Evolutionary conservation across 2,888 invertebrate genomes (phyloP).

Genomic region (Acronicta psi): DNA sequence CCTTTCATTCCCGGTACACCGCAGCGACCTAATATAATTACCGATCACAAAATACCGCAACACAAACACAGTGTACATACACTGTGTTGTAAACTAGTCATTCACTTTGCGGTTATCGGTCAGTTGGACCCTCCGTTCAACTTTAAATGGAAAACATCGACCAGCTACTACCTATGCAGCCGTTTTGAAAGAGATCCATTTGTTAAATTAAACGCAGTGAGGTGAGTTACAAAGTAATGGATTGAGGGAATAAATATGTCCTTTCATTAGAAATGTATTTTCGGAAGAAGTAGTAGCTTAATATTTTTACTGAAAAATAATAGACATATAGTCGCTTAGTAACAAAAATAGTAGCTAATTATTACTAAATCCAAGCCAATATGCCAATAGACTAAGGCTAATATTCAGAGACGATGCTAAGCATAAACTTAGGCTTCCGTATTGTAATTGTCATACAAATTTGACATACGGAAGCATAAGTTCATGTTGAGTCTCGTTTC

Average conservation of each 20-base stretch:
- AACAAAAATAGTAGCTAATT: no score
- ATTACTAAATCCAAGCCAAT: no score
- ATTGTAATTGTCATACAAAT: no score
- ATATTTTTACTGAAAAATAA: no score
- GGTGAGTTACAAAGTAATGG: conserved; percentile 15
- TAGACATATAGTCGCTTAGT: no score
- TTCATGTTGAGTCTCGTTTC: no score
- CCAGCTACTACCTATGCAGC: conserved; percentile 4
- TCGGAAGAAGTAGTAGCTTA: no score
- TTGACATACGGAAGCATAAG: no score
- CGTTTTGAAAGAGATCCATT: conserved; percentile 49
- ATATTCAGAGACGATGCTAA: no score
- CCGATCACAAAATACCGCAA: conserved; percentile 3
- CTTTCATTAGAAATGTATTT: not conserved
- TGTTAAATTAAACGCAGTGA: conserved; percentile 49
- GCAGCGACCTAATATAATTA: conserved; percentile 11
- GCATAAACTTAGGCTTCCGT: no score
- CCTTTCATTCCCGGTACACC: no score
- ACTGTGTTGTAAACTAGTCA: conserved; percentile 32
- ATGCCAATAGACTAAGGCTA: no score
- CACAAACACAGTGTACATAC: conserved; percentile 12
- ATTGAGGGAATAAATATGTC: conserved; percentile 9
- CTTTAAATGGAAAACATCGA: conserved; percentile 46
- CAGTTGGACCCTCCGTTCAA: conserved; percentile 36
- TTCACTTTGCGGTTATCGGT: conserved; percentile 56